phyloP scores from a whole-genome alignment of 2,113 vertebrate species.

The Rhipidura dahli region DNA sequence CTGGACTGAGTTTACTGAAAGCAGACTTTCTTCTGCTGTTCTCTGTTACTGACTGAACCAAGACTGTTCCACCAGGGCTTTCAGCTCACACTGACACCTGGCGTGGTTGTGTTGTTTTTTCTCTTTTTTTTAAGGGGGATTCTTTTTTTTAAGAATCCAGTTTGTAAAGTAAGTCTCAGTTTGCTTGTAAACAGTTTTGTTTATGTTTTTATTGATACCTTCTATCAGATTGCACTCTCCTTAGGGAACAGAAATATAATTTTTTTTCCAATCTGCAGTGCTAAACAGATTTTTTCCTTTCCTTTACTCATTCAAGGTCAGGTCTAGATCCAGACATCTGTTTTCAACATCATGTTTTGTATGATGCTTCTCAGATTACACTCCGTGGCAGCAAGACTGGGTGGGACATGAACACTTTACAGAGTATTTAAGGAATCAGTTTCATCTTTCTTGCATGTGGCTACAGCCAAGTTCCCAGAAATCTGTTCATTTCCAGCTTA shows the following conservation, averaged over 20 bases:
- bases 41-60: not conserved
- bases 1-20: not conserved
- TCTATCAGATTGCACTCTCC: not conserved
- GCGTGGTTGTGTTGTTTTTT: not conserved
- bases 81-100: not conserved
- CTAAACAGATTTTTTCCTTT: not conserved
- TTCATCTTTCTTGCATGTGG: not conserved
- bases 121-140: not conserved
- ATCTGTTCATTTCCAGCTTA: not conserved
- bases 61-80: not conserved
- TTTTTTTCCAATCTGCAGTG: not conserved
- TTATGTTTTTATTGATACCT: not conserved
- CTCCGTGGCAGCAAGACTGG: not conserved
- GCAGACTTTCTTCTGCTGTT: not conserved
- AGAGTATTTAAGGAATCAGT: not conserved
- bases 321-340: slow-evolving; percentile 2
- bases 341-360: not conserved
- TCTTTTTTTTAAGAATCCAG: not conserved
- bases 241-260: not conserved
- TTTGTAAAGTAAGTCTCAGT: not conserved
- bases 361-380: not conserved
- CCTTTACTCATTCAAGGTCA: not conserved
- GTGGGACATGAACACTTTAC: not conserved
- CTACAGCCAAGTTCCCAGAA: not conserved
- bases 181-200: not conserved